These are phyloP conservation scores for Poeciliopsis presidionis DNA, from an alignment of 2,797 vertebrate species.

Conservation along the genomic window DNA sequence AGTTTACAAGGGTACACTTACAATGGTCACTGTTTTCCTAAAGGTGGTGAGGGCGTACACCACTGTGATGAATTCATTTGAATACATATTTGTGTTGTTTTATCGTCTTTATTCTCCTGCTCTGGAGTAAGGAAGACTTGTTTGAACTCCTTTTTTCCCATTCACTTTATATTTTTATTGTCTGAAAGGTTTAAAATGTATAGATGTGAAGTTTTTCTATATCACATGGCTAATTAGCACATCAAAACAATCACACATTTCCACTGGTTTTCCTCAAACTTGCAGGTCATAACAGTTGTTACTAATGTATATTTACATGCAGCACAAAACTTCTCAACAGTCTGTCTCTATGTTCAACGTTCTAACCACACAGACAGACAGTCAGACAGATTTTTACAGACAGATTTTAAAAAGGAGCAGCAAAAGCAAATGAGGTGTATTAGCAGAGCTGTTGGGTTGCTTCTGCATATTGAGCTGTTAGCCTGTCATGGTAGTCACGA, in stretches of 20 bases:
- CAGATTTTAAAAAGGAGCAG: too few species aligned
- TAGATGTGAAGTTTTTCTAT: neutral
- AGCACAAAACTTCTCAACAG: neutral
- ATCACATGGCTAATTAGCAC: neutral
- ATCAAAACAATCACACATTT: neutral
- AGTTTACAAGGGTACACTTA: constrained; percentile 92
- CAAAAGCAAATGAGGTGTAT: too few species aligned
- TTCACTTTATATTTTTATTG: neutral
- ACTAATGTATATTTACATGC: neutral
- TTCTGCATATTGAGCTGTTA: neutral
- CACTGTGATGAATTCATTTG: too few species aligned
- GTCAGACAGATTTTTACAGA: too few species aligned
- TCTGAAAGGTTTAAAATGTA: neutral
- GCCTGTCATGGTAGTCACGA: neutral
- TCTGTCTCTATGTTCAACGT: neutral
- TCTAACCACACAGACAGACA: too few species aligned
- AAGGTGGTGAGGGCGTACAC: too few species aligned
- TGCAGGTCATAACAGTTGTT: neutral
- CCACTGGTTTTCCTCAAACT: neutral
- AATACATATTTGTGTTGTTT: too few species aligned
- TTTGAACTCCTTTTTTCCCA: neutral
- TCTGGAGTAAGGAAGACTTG: neutral
- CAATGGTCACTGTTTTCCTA: too few species aligned
- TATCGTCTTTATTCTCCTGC: too few species aligned
- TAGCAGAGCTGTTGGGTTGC: too few species aligned